A percentile compares a stretch with the other conserved stretches of the same genome.
Evolutionary conservation across 2,888 invertebrate species (phyloP).

Genomic region (Cecidostiba fungosa): DNA sequence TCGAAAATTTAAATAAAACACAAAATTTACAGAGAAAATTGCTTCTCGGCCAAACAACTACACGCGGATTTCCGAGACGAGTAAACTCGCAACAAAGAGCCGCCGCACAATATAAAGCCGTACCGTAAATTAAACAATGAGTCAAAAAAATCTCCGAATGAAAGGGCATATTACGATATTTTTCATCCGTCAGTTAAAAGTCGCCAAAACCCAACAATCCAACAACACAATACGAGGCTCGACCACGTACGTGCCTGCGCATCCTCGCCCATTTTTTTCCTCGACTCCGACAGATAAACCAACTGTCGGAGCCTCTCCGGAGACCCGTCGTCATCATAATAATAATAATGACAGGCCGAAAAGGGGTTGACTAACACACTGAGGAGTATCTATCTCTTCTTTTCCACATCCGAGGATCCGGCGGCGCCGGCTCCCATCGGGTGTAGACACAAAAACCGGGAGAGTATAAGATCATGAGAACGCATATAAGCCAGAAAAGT

Average conservation of each 20-base stretch:
- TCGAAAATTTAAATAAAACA: not conserved
- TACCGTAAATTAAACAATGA: not conserved
- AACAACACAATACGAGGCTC: slow-evolving; percentile 41
- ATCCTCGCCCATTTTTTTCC: slow-evolving; percentile 57
- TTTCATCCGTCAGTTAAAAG: slow-evolving; percentile 53
- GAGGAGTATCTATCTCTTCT: slow-evolving; percentile 37
- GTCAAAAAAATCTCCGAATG: slow-evolving; percentile 31
- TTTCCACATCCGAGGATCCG: slow-evolving; percentile 62
- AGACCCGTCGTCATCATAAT: not conserved
- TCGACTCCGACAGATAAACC: slow-evolving; percentile 56
- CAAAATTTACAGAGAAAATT: slow-evolving; percentile 9
- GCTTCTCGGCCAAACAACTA: not conserved
- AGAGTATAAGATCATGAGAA: slow-evolving; percentile 63
- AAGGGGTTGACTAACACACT: slow-evolving; percentile 63
- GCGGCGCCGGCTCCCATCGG: no score
- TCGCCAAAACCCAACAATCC: slow-evolving; percentile 9
- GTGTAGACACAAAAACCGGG: slow-evolving; percentile 55
- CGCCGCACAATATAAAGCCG: not conserved
- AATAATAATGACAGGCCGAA: slow-evolving; percentile 26
- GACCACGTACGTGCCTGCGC: slow-evolving; percentile 54
- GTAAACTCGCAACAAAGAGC: no score
- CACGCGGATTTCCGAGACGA: not conserved
- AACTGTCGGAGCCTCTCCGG: slow-evolving; percentile 44
- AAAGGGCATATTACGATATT: slow-evolving; percentile 44
- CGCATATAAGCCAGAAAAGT: slow-evolving; percentile 46